Evolutionary conservation across 1,140 invertebrate species (phyloP), one percentile per base, ranked within the genome.

Genomic region (Atta texana): DNA sequence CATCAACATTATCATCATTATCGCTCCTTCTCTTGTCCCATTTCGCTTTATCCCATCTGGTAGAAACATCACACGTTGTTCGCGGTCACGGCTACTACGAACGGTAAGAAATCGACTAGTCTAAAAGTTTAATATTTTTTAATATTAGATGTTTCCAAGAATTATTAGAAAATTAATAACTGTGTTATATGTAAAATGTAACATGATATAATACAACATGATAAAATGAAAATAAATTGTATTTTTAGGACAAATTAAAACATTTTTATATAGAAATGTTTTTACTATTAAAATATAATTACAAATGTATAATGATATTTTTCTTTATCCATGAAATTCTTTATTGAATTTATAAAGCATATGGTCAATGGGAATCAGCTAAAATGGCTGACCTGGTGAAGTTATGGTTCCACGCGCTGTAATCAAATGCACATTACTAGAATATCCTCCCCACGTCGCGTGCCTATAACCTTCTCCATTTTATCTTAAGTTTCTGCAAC

Each of bases 1-100:
- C 94, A 91, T 92, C 92, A 93, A 93, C 93, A 92, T 94, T 94
- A 95, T 94, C 93, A 95, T 94, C 94, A 94, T 94, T 95, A 95
- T 94, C 92, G 87, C 87, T 87, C 76, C 51, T 90, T 77, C 91
- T 87, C 86, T 61, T 81, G 69, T 86, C 86, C 90, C 80, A 76
- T 92, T 92, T 86, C 89, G 72, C 90, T 88, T 63, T 53, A 89
- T 84, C 84, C 75, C 80, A 71, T 84, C 57, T 72, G 57, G 69
- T 89, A 84, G 91, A 88, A 92, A 88, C 89, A 86, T 82, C 86
- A 85, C 76, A 74, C 90, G 88, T 88, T 93, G 92, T 93, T 93
- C 92, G 90, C 88, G 87, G 75, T 86, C 86, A 89, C 89, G 92
- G 92, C 93, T 93, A 93, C 91, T 74, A 57, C 8, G 44, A 31